Base-by-base conservation (phyloP, 35 echinoderm and acorn worm species). In the Apostichopus californicus region DNA sequence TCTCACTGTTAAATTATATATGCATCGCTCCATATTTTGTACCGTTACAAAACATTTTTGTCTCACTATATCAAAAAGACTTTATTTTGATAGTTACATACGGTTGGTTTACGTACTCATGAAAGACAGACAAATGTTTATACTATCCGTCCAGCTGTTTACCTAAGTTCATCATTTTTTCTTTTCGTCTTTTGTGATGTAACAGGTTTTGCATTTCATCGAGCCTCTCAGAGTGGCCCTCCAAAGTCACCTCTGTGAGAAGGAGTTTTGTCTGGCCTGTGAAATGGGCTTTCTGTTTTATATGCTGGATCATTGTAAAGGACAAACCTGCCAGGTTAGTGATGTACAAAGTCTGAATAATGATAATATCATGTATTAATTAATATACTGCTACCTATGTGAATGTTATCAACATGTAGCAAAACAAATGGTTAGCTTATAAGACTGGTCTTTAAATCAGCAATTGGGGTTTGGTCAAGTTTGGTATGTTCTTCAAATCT, bases 251-350 rank as follows among this genome's bases (percentile, higher is more conserved):
- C 86, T 93, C 4, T 99, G 97, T 89, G 77, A 81, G 24, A 99
- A 96, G 83, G 95, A 96, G 61, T 99, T 96, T 73, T 96, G 95
- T 78, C 77, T 99, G 28, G 97, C 97, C 1, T 96, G 97, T 93
- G 97, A 99, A 77, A 89, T 99, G 91, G 94, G 97, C n/a, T 95
- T 99, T 53, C 86, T 99, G 8, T 99, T 99, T 87, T 92, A 96
- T 79, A 99, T 99, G 97, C 90, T 99, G 88, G 97, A 99, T 77
- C 91, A 93, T 20, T 96, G 95, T 54, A 99, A 95, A 71, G 97
- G 97, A 66, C 93, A 99, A 52, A 99, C 95, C 5, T 99, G 97
- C 65, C 97, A 99, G 97, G 97, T 99, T 86, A 21, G 86, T 78
- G 15, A 24, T 15, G 6, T 22, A 7, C 78, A 46, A 46, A 4